phyloP scores from a whole-genome alignment of 2,888 invertebrate species.

The Glaucopsyche alexis region DNA sequence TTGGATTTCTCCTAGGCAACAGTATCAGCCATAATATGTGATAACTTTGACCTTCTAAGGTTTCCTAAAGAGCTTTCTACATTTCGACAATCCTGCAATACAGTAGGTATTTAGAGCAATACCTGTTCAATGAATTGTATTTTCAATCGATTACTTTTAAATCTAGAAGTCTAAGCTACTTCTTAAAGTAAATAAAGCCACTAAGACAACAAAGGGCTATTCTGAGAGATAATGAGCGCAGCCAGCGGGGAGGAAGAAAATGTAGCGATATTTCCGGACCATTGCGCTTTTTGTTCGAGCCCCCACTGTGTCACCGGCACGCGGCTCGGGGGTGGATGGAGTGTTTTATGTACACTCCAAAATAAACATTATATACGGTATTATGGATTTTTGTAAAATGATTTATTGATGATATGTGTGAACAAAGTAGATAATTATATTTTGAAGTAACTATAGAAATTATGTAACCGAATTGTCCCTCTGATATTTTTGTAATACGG shows the following conservation, averaged over 20 bases:
- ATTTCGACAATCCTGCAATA: too few relatives aligned
- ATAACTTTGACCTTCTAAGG: too few relatives aligned
- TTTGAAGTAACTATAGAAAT: too few relatives aligned
- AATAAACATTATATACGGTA: conserved; percentile 28
- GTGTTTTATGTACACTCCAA: conserved; percentile 37
- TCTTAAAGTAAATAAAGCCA: conserved; percentile 69
- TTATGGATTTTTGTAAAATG: conserved; percentile 23
- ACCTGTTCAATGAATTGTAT: background rate
- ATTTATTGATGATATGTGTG: background rate
- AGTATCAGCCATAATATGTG: too few relatives aligned
- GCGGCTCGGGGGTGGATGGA: conserved; percentile 41
- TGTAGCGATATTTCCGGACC: conserved; percentile 73
- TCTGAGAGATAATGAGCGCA: conserved; percentile 73
- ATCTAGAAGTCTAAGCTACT: conserved; percentile 22
- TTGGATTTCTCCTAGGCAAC: too few relatives aligned
- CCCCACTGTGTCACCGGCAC: conserved; percentile 66
- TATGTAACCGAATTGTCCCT: too few relatives aligned
- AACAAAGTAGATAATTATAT: too few relatives aligned
- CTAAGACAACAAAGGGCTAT: conserved; percentile 68
- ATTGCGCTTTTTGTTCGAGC: conserved; percentile 74
- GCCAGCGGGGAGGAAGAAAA: conserved; percentile 72
- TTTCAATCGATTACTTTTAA: background rate
- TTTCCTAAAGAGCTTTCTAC: too few relatives aligned
- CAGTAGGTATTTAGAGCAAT: too few relatives aligned
- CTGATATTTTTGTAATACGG: too few relatives aligned